phyloP scores from a whole-genome alignment of 2,113 vertebrate genomes.

The Leucopternis melanops region DNA sequence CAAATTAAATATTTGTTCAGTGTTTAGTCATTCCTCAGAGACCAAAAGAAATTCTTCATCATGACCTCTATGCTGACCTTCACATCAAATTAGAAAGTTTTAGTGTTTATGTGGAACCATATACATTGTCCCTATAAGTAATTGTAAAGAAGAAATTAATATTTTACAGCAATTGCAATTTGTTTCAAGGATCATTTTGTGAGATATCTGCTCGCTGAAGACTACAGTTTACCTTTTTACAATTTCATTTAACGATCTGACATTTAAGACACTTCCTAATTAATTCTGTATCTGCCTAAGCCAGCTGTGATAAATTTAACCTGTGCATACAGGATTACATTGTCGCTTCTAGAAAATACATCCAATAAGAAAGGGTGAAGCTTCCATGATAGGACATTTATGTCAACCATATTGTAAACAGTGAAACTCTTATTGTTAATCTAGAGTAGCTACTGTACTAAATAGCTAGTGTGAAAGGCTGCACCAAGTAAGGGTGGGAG shows the following conservation, averaged over 20 bases:
- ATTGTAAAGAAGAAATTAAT: conserved; percentile 12
- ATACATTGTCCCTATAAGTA: neutral
- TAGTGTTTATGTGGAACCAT: neutral
- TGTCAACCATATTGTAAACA: neutral
- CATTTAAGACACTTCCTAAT: conserved; percentile 55
- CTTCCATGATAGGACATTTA: neutral
- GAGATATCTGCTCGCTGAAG: conserved; percentile 18
- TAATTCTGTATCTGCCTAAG: conserved; percentile 42
- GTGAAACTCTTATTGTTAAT: neutral
- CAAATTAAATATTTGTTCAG: conserved; percentile 40
- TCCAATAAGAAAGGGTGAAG: neutral
- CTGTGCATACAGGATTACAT: neutral
- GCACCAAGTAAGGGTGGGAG: neutral
- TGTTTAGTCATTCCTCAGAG: neutral
- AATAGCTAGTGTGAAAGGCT: neutral
- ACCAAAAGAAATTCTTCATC: neutral
- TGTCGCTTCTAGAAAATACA: neutral
- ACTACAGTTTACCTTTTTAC: conserved; percentile 55
- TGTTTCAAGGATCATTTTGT: conserved; percentile 15
- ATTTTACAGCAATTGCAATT: neutral
- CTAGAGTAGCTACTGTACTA: neutral
- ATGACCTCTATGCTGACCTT: neutral
- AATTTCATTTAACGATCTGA: conserved; percentile 54
- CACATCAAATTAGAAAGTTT: conserved; percentile 28
- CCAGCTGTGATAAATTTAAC: conserved; percentile 47